Conservation (phyloP, 2,888 invertebrate species). For the Drosophila birchii region DNA sequence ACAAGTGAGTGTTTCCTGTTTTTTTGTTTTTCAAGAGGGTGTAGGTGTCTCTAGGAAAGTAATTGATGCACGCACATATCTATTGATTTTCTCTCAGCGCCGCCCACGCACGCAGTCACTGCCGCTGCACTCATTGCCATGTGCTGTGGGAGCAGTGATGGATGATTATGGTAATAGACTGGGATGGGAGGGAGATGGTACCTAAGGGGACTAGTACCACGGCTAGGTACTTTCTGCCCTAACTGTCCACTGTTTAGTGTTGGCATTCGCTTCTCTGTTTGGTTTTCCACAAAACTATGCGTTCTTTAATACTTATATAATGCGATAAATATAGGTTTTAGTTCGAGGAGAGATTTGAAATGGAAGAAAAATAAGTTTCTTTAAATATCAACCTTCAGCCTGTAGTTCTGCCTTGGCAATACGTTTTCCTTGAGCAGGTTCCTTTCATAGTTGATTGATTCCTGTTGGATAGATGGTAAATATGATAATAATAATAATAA, state of each 20-base stretch:
- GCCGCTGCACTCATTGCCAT: constrained; percentile 13
- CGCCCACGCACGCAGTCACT: constrained; percentile 22
- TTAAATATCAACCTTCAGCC: background rate
- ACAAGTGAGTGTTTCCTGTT: constrained; percentile 87
- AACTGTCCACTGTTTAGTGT: background rate
- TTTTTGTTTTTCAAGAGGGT: too few relatives aligned
- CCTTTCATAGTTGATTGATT: too few relatives aligned
- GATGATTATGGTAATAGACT: background rate
- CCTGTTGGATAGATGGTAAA: too few relatives aligned
- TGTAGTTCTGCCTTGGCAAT: background rate
- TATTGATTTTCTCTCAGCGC: constrained; percentile 48
- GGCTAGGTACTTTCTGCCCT: background rate
- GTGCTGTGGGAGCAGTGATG: constrained; percentile 2
- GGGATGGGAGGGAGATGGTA: background rate
- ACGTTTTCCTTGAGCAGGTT: too few relatives aligned
- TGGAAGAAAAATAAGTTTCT: background rate
- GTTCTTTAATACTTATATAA: constrained; percentile 25
- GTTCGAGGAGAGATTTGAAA: constrained; percentile 5
- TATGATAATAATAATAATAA: too few relatives aligned
- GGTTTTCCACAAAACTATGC: constrained; percentile 10
- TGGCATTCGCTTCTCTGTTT: background rate
- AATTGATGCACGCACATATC: constrained; percentile 5
- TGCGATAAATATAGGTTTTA: constrained; percentile 3
- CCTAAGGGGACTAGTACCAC: background rate
- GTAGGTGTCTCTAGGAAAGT: background rate